Evolutionary conservation across 2,888 invertebrate species (phyloP), one percentile per base, ranked within the genome.

Genomic region (Ernsta delagoae): DNA sequence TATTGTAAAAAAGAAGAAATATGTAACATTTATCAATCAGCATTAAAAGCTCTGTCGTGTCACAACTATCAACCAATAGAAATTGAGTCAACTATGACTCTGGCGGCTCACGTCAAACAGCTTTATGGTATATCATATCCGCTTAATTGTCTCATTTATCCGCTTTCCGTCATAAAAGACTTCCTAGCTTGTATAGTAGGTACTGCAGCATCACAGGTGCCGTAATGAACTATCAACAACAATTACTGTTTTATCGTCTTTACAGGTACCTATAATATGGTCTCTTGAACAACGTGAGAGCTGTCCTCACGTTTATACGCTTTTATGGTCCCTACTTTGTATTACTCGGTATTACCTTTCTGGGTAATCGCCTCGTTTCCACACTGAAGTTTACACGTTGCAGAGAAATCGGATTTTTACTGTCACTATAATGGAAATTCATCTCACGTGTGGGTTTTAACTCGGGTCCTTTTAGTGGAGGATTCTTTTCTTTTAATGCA

Each of bases 321-420:
- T 11, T 24, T 60, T 60, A 60, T 31, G 31, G 43, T 60, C 45
- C 24, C 24, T 60, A 60, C 59, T 60, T 60, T 60, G 59, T 60
- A 24, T 24, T 45, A 60, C 59, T 45, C 31, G 54, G 24, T 54
- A 54, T 54, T 54, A 54, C 24, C 54, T 54, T 60, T 45, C 43
- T 60, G 3, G 31, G 43, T 59, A 43, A 59, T 11, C 41, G 43
- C 59, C 31, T 45, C 60, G 60, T 61, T 31, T 7, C n/a, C 7
- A 48, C 12, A 62, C 50, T 36, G 54, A 64, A 41, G 16, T 43
- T 62, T 16, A 39, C 41, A 64, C 41, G 24, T 31, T 54, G 54
- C 11, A 11, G 39, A 11, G 56, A 11, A 36, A 57, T 57, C 39
- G 39, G 53, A 63, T 16, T 53, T 53, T 63, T 53, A 63, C 11